These are phyloP conservation scores for Rhinophrynus dorsalis DNA, from an alignment of 2,797 vertebrate species.

Conservation along the genomic window DNA sequence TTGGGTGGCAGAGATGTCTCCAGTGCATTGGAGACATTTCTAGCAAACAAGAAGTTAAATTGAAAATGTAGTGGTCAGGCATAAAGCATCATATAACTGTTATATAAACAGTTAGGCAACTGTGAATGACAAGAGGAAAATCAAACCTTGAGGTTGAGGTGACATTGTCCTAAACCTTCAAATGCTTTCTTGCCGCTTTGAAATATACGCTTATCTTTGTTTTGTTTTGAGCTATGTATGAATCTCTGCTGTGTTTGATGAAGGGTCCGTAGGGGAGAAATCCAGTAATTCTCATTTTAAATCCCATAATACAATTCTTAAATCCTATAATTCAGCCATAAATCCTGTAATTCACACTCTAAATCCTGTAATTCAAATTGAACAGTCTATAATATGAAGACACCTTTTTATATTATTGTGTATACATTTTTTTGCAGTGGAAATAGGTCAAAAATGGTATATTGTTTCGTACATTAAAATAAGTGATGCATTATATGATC, in stretches of 20 bases:
- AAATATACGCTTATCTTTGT: neutral
- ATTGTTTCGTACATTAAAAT: no score
- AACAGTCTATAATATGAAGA: conserved; percentile 15
- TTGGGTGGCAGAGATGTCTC: no score
- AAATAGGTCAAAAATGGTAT: no score
- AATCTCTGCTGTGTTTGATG: conserved; percentile 21
- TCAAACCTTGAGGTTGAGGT: neutral
- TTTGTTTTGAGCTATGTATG: neutral
- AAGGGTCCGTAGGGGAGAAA: conserved; percentile 4
- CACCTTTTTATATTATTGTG: neutral
- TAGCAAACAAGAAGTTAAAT: no score
- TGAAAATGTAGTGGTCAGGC: no score
- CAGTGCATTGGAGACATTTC: no score
- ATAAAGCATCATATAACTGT: no score
- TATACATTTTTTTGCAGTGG: no score
- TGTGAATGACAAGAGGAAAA: conserved; percentile 6
- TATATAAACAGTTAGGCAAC: no score
- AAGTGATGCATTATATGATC: no score
- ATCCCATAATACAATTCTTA: conserved; percentile 31
- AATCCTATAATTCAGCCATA: conserved; percentile 33
- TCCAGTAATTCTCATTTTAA: conserved; percentile 25
- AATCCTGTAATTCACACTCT: conserved; percentile 29
- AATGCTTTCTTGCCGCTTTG: neutral
- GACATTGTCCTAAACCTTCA: neutral
- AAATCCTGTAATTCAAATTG: conserved; percentile 37